Evolutionary conservation across 64 coral and sea anemone species (phyloP).

Genomic region (Pachyseris speciosa): DNA sequence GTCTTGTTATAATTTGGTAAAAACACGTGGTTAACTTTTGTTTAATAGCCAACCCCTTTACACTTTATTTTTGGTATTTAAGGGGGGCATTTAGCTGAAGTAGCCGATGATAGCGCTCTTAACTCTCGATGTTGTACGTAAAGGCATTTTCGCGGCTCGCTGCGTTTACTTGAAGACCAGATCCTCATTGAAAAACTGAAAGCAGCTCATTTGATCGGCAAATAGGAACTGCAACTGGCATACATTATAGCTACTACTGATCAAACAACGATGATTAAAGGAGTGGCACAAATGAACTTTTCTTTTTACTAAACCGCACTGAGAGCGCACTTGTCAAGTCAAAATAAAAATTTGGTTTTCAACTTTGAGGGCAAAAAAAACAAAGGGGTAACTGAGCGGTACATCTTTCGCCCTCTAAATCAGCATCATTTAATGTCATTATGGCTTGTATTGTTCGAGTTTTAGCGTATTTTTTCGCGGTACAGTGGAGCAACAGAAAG

Average conservation of each 20-base stretch:
- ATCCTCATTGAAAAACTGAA: neutral
- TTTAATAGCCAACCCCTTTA: neutral
- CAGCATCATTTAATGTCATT: too few species aligned
- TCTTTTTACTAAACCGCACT: neutral
- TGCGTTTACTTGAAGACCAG: too few species aligned
- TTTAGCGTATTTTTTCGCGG: neutral
- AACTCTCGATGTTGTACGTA: neutral
- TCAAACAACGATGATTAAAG: conserved; percentile 12
- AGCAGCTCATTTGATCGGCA: neutral
- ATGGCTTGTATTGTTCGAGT: neutral
- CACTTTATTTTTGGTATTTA: neutral
- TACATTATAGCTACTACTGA: neutral
- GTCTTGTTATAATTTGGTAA: conserved; percentile 26
- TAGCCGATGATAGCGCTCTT: neutral
- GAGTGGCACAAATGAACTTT: neutral
- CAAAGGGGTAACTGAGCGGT: too few species aligned
- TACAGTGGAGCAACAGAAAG: neutral
- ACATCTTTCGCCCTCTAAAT: too few species aligned
- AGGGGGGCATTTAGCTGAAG: neutral
- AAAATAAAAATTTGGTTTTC: neutral
- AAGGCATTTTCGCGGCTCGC: too few species aligned
- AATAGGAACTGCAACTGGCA: neutral
- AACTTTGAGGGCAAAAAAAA: too few species aligned
- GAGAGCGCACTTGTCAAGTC: neutral
- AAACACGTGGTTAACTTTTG: conserved; percentile 17